These are phyloP conservation scores for Araneus ventricosus DNA, from an alignment of 1,140 invertebrate genomes.

Conservation along the genomic window DNA sequence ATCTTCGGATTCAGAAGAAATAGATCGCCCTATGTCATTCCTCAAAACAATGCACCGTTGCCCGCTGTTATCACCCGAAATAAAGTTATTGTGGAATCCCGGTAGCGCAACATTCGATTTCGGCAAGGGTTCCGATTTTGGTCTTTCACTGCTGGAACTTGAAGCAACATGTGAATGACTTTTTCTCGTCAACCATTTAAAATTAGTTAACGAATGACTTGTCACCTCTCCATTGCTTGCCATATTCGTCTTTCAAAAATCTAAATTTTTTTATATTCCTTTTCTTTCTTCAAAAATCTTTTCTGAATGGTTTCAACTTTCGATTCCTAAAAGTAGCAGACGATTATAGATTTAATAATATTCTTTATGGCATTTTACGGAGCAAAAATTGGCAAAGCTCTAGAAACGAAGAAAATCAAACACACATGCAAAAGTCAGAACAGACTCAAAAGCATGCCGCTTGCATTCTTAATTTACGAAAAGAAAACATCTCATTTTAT, in stretches of 20 bases:
- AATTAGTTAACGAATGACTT: conserved; percentile 5
- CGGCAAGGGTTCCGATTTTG: background rate
- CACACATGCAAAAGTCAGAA: background rate
- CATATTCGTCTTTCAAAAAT: conserved; percentile 12
- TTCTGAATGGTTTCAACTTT: background rate
- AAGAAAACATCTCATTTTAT: conserved; percentile 12
- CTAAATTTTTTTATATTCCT: background rate
- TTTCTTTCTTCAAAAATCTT: background rate
- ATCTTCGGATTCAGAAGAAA: conserved; percentile 48
- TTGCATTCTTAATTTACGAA: background rate
- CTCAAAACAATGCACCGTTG: conserved; percentile 30
- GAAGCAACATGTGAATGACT: background rate
- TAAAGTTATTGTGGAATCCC: conserved; percentile 58
- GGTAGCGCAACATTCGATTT: conserved; percentile 62
- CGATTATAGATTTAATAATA: background rate
- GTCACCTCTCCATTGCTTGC: conserved; percentile 60
- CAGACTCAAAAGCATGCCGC: background rate
- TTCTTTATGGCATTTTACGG: background rate
- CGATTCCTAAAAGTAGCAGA: background rate
- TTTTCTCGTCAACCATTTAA: conserved; percentile 51
- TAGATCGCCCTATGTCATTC: conserved; percentile 44
- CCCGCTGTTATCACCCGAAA: background rate
- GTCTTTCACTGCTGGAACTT: background rate
- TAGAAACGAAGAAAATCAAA: background rate
- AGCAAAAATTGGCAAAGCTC: background rate